Conservation (phyloP, 2,888 invertebrate genomes). For the Drosophila algonquin region DNA sequence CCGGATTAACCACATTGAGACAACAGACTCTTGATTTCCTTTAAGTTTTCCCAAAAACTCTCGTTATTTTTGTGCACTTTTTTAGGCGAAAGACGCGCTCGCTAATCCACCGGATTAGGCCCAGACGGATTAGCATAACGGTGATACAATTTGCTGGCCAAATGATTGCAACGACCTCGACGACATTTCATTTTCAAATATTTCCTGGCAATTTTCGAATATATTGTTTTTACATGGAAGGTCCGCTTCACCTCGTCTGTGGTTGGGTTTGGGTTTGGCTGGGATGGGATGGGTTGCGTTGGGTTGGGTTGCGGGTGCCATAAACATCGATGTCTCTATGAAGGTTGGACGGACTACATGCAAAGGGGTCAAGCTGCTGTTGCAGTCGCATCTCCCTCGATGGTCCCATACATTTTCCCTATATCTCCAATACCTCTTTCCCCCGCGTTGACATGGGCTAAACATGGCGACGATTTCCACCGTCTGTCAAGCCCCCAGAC, state of each 20-base stretch:
- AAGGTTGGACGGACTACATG: constrained; percentile 16
- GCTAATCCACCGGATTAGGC: constrained; percentile 72
- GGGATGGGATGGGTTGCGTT: no score
- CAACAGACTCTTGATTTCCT: constrained; percentile 58
- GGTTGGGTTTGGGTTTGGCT: neutral
- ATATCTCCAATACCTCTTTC: constrained; percentile 36
- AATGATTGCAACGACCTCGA: constrained; percentile 64
- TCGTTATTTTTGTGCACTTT: constrained; percentile 61
- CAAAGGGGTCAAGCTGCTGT: constrained; percentile 68
- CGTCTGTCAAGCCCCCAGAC: constrained; percentile 24
- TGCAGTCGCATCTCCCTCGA: constrained; percentile 14
- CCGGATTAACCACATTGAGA: constrained; percentile 64
- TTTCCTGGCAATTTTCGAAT: constrained; percentile 10
- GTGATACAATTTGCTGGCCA: constrained; percentile 68
- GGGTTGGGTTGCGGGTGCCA: constrained; percentile 26
- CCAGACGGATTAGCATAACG: constrained; percentile 68
- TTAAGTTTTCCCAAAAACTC: constrained; percentile 59
- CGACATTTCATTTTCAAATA: constrained; percentile 10
- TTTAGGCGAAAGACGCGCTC: constrained; percentile 60
- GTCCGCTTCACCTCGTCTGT: constrained; percentile 19
- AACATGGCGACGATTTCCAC: constrained; percentile 39
- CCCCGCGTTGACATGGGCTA: neutral
- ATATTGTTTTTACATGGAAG: constrained; percentile 66
- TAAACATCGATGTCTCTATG: constrained; percentile 39
- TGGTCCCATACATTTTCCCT: constrained; percentile 27